Evolutionary conservation across 64 coral and sea anemone species (phyloP).

Genomic region (Acropora tenuis): DNA sequence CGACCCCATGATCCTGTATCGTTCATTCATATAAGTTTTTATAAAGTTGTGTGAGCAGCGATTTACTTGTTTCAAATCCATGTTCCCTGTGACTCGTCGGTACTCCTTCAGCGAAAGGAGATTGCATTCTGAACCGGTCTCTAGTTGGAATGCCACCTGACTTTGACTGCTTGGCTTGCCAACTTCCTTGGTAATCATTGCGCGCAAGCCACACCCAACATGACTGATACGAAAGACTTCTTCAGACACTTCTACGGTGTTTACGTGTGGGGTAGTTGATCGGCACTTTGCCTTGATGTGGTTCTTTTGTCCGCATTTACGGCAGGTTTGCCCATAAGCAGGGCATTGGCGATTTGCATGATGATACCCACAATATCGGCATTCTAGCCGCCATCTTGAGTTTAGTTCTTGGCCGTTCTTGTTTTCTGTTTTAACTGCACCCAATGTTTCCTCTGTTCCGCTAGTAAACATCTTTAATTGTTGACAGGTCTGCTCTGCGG

Average conservation of each 20-base stretch:
- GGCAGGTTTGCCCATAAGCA: no score
- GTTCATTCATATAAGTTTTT: slow-evolving; percentile 46
- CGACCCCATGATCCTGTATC: slow-evolving; percentile 45
- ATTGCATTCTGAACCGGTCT: slow-evolving; percentile 57
- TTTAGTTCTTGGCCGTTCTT: no score
- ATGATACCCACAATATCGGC: no score
- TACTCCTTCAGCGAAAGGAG: slow-evolving; percentile 53
- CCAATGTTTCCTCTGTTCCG: no score
- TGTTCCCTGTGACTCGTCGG: no score
- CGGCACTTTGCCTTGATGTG: not conserved
- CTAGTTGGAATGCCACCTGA: slow-evolving; percentile 32
- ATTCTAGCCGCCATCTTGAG: no score
- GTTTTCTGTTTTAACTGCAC: no score
- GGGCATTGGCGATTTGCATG: no score
- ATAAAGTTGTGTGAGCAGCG: slow-evolving; percentile 54
- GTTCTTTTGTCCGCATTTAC: no score
- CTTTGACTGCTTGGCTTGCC: slow-evolving; percentile 30
- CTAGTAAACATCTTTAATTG: no score
- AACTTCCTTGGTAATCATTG: slow-evolving; percentile 23
- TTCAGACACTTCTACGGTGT: not conserved
- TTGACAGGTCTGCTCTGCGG: no score
- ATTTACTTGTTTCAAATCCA: no score
- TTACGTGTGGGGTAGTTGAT: not conserved
- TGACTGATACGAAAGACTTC: not conserved
- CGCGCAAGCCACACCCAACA: not conserved